phyloP scores from a whole-genome alignment of 2,797 vertebrate genomes.

The Notolepis coatsorum region DNA sequence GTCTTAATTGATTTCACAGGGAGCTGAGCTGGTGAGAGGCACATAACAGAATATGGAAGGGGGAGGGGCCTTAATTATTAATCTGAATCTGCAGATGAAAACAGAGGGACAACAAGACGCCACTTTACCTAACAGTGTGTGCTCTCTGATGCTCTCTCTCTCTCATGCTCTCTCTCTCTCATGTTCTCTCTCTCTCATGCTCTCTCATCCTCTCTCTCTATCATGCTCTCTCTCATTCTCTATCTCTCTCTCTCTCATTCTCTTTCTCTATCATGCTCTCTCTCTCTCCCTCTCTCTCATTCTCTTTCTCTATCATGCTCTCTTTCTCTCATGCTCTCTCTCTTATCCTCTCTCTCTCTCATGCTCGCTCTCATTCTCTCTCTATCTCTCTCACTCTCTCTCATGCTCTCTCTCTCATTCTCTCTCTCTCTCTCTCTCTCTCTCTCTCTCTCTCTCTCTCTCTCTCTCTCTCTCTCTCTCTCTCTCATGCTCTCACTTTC shows the following conservation, averaged over 20 bases:
- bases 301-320: neutral
- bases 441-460: conserved; percentile 4
- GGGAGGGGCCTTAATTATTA: conserved; percentile 80
- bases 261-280: conserved; percentile 21
- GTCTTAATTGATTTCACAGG: conserved; percentile 86
- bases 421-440: conserved; percentile 10
- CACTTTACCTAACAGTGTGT: conserved; percentile 80
- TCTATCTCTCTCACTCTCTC: too few species aligned
- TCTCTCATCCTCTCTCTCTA: neutral
- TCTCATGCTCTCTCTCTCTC: neutral
- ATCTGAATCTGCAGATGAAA: conserved; percentile 83
- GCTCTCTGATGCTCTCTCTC: neutral
- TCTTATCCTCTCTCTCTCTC: too few species aligned
- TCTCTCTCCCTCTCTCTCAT: conserved; percentile 22
- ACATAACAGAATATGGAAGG: conserved; percentile 67
- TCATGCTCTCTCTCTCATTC: too few species aligned
- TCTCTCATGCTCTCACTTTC: too few species aligned
- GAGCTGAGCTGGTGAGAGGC: conserved; percentile 77
- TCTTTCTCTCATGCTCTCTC: neutral
- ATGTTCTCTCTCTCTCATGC: neutral
- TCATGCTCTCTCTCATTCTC: neutral
- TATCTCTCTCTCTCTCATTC: conserved; percentile 26
- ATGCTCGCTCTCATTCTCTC: too few species aligned
- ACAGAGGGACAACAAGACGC: conserved; percentile 78
- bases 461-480: neutral